Percentiles rank a stretch among this genome's conserved stretches.
These are phyloP conservation scores for Melanerpes formicivorus DNA, from an alignment of 2,113 vertebrate genomes.

Conservation along the genomic window DNA sequence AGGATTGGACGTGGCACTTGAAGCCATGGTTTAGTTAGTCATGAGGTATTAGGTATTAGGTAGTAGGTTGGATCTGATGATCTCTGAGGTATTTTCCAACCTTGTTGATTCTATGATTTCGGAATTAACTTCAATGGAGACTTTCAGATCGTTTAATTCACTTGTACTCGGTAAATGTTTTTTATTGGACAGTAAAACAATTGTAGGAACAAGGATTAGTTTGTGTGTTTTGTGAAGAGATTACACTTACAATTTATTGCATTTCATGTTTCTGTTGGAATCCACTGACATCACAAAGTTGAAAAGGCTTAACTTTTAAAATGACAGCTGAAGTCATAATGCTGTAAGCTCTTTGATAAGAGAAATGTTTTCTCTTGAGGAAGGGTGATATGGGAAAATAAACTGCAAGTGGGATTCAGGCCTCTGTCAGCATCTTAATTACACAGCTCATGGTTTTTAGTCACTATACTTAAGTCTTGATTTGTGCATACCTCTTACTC, in stretches of 20 bases:
- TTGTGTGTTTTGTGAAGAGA: background rate
- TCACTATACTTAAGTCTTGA: background rate
- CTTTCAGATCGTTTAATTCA: background rate
- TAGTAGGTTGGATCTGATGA: no score
- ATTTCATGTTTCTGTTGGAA: background rate
- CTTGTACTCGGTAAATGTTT: background rate
- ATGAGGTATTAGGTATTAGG: no score
- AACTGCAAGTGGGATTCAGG: background rate
- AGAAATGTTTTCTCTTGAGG: background rate
- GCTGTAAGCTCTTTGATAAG: background rate
- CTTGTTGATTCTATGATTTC: background rate
- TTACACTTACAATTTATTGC: background rate
- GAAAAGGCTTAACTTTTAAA: slow-evolving; percentile 15
- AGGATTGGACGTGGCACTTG: no score
- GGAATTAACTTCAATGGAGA: background rate
- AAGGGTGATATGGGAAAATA: slow-evolving; percentile 46
- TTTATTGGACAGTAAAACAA: background rate
- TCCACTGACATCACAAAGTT: background rate
- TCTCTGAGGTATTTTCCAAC: no score
- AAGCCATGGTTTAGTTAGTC: no score
- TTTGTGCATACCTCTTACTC: background rate
- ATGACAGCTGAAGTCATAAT: slow-evolving; percentile 13
- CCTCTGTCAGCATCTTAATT: slow-evolving; percentile 14
- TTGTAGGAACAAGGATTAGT: slow-evolving; percentile 5
- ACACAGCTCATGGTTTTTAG: background rate